Evolutionary conservation across 2,113 vertebrate species (phyloP).

Genomic region (Planiliza haematocheilus): DNA sequence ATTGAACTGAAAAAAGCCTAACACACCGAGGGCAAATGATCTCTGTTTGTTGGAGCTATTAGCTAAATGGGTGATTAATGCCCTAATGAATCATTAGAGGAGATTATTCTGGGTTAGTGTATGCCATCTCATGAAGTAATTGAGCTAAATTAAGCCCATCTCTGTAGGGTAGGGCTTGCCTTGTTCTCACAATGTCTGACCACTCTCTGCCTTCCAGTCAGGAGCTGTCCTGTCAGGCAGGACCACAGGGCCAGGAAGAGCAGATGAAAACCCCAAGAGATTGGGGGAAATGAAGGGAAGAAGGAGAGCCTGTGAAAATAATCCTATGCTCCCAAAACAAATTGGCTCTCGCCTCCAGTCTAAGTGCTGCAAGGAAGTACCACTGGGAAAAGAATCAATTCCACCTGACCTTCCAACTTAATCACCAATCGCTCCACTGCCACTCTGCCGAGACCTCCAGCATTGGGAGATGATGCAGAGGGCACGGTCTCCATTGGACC

Average conservation of each 20-base stretch:
- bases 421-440: constrained; percentile 73
- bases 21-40: constrained; percentile 43
- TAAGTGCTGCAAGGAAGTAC: constrained; percentile 65
- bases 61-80: constrained; percentile 74
- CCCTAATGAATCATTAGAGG: constrained; percentile 72
- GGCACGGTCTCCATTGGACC: constrained; percentile 31
- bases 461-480: constrained; percentile 46
- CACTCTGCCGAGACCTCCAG: constrained; percentile 67
- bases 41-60: constrained; percentile 59
- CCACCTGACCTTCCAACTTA: constrained; percentile 84
- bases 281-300: constrained; percentile 19
- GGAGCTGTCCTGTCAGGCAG: constrained; percentile 14
- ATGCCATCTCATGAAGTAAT: constrained; percentile 66
- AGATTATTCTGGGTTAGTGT: constrained; percentile 55
- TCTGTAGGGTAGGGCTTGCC: constrained; percentile 48
- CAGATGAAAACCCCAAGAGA: constrained; percentile 21
- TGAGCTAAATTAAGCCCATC: constrained; percentile 70
- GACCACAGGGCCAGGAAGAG: constrained; percentile 30
- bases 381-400: constrained; percentile 80
- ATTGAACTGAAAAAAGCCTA: constrained; percentile 15
- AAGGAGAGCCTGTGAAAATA: constrained; percentile 56
- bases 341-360: constrained; percentile 66
- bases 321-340: constrained; percentile 71
- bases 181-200: constrained; percentile 25
- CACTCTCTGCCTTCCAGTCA: constrained; percentile 50